Evolutionary conservation across 2,113 vertebrate species (phyloP), one percentile per base, ranked within the genome.

Genomic region (Pituophis catenifer): DNA sequence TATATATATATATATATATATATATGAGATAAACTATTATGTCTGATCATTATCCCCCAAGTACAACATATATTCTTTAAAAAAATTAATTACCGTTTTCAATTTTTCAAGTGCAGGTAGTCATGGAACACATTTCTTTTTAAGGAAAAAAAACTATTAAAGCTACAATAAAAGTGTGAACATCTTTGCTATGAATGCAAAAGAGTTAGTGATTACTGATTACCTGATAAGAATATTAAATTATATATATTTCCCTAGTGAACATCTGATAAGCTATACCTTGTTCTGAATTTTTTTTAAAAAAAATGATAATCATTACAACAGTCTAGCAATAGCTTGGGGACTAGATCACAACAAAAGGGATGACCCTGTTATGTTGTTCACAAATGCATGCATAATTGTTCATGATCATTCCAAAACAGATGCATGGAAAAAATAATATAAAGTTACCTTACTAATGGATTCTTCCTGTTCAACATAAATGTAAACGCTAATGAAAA

Each of bases 171-270:
- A 26, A 92, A 88, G 92, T 95, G 86, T 94, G 95, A 97, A 96
- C 94, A 88, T 92, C 93, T 96, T 95, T 95, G 95, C 91, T 95
- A 91, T 90, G 90, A 96, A 93, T 93, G 92, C 95, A 93, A 93
- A 94, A 95, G 91, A 91, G 94, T 96, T 89, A 65, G 94, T 94
- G 94, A 93, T 92, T 95, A 94, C 92, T 94, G 94, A 94, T 93
- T 89, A 94, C 90, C 96, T 95, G 92, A 94, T 94, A 94, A 93
- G 95, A 97, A 97, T 97, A 96, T 95, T 96, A 97, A 97, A 93
- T 88, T 52, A 48, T 89, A 86, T 89, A 93, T 94, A 96, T 96
- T 95, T 97, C 90, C 96, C 58, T 89, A 96, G 86, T 92, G 91
- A 97, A 90, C 94, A 75, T 91, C 92, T 96, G 92, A 96, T 96